Evolutionary conservation across 2,113 vertebrate species (phyloP).

Genomic region (Rhagologus leucostigma): DNA sequence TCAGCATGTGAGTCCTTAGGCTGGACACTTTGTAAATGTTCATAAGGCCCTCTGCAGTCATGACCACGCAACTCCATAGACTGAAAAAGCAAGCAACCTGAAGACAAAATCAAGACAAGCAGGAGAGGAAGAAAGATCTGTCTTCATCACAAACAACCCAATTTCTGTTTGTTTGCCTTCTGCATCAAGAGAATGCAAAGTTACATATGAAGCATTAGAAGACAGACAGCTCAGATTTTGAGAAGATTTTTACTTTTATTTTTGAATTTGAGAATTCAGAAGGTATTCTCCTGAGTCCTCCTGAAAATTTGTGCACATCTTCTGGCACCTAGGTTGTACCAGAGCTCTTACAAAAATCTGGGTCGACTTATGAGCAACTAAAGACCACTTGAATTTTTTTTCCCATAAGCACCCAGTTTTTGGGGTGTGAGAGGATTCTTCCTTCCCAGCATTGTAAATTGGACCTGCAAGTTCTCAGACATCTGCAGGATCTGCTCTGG

Average conservation of each 20-base stretch:
- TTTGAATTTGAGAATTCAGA: background rate
- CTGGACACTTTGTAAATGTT: background rate
- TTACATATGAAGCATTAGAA: slow-evolving; percentile 16
- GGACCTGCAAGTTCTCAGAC: background rate
- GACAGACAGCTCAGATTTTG: background rate
- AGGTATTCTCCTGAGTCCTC: background rate
- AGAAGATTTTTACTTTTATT: background rate
- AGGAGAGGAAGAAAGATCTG: background rate
- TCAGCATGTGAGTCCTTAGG: background rate
- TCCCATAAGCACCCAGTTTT: background rate
- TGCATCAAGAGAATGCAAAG: background rate
- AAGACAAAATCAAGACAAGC: background rate
- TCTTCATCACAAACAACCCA: background rate
- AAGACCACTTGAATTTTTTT: background rate
- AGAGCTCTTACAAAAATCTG: background rate
- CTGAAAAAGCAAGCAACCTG: background rate
- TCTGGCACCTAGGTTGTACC: background rate
- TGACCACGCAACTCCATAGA: background rate
- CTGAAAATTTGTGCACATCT: background rate
- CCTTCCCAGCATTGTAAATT: background rate
- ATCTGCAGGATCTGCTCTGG: background rate
- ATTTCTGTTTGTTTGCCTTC: background rate
- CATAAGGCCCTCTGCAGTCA: background rate
- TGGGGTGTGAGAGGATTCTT: background rate
- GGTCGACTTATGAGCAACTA: background rate